Evolutionary conservation across 1,140 invertebrate species (phyloP).

Genomic region (Orussus abietinus): DNA sequence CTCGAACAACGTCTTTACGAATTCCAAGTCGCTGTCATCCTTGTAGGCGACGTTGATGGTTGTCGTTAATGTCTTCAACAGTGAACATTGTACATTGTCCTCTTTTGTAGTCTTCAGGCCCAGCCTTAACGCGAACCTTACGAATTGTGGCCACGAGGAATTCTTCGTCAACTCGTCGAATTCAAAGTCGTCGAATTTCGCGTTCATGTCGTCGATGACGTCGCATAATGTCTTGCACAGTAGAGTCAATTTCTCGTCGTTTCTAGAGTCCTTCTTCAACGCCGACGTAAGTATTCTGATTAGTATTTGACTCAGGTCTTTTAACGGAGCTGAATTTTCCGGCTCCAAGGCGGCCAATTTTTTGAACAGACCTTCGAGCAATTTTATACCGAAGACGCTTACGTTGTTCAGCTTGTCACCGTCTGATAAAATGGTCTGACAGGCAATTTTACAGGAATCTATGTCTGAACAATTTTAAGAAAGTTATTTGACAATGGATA

Average conservation of each 20-base stretch:
- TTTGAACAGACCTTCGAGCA: conserved; percentile 44
- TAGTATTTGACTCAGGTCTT: conserved; percentile 55
- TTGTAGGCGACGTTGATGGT: conserved; percentile 59
- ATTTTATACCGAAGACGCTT: conserved; percentile 34
- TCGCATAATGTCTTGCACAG: conserved; percentile 40
- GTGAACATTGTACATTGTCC: conserved; percentile 35
- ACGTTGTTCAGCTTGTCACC: conserved; percentile 41
- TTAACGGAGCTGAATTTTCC: conserved; percentile 42
- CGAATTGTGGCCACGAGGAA: conserved; percentile 63
- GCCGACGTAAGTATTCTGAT: conserved; percentile 55
- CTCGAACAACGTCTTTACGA: conserved; percentile 61
- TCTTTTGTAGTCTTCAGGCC: conserved; percentile 57
- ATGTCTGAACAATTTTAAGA: conserved; percentile 27
- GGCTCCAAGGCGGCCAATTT: conserved; percentile 28
- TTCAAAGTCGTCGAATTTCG: conserved; percentile 34
- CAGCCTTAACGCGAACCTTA: conserved; percentile 61
- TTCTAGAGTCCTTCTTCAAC: conserved; percentile 55
- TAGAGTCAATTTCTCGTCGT: conserved; percentile 45
- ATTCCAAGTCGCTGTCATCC: conserved; percentile 45
- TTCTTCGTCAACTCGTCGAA: conserved; percentile 54
- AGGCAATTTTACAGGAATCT: conserved; percentile 30
- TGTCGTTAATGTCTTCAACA: conserved; percentile 57
- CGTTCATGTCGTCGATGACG: conserved; percentile 32
- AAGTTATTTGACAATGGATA: conserved; percentile 2
- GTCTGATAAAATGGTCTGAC: conserved; percentile 32